Percentiles rank a stretch among this genome's conserved stretches.
Evolutionary conservation across 2,113 vertebrate species (phyloP).

Genomic region (Lagopus leucura): DNA sequence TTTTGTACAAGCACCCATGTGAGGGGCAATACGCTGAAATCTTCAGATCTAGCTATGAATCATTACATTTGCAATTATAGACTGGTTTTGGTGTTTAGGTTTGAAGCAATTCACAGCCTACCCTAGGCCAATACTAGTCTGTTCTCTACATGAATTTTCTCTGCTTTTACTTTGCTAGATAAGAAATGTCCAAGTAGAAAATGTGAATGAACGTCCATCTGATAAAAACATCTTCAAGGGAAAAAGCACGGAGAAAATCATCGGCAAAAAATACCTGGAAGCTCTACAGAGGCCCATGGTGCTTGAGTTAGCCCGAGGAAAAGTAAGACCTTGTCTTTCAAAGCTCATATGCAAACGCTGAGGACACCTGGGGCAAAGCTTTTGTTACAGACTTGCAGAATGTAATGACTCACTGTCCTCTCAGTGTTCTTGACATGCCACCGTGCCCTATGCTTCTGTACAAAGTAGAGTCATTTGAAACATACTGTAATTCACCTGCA

Average conservation of each 20-base stretch:
- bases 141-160: conserved; percentile 8
- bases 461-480: neutral
- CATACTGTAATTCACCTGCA: neutral
- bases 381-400: neutral
- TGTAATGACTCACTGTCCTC: neutral
- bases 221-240: conserved; percentile 86
- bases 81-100: neutral
- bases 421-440: neutral
- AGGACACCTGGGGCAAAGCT: neutral
- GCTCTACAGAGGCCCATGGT: conserved; percentile 88
- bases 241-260: conserved; percentile 78
- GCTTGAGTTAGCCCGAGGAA: conserved; percentile 88
- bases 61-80: neutral
- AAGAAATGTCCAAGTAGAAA: conserved; percentile 85
- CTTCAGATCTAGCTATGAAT: neutral
- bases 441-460: neutral
- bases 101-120: neutral
- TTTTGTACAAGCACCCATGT: neutral
- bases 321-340: conserved; percentile 79
- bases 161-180: conserved; percentile 79
- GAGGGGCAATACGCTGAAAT: neutral
- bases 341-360: neutral
- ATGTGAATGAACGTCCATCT: conserved; percentile 75
- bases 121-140: neutral
- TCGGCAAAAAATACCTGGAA: conserved; percentile 81